phyloP scores from a whole-genome alignment of 1,140 invertebrate species.

The Medauroidea extradentata region DNA sequence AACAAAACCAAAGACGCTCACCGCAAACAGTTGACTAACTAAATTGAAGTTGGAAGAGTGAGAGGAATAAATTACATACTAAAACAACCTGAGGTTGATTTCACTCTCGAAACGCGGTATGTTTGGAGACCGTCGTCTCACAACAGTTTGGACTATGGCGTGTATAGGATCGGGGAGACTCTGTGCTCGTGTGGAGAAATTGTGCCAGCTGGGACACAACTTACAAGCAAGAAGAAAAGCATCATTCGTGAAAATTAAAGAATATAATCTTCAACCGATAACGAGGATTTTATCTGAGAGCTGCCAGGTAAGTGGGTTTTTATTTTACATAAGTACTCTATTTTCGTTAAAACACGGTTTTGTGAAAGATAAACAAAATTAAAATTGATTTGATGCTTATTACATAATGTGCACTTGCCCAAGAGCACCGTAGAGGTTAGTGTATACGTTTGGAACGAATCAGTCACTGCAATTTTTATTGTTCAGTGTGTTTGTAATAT shows the following conservation, averaged over 20 bases:
- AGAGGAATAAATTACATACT: no score
- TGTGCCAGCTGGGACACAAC: slow-evolving; percentile 67
- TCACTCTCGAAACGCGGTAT: slow-evolving; percentile 13
- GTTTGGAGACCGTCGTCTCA: slow-evolving; percentile 35
- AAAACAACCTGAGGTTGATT: neutral
- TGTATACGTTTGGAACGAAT: no score
- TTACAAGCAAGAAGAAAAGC: slow-evolving; percentile 53
- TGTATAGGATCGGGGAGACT: slow-evolving; percentile 71
- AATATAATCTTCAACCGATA: slow-evolving; percentile 47
- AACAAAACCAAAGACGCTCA: no score
- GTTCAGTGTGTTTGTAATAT: no score
- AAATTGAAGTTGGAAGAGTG: no score
- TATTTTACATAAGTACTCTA: no score
- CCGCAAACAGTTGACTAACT: no score
- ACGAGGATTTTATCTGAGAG: slow-evolving; percentile 48
- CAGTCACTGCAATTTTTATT: no score
- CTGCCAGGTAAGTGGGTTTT: slow-evolving; percentile 46
- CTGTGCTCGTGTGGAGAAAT: slow-evolving; percentile 66
- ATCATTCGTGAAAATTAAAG: slow-evolving; percentile 56
- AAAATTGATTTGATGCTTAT: no score
- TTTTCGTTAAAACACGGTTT: no score
- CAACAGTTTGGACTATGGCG: slow-evolving; percentile 68
- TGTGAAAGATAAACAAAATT: no score
- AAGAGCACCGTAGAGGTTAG: neutral
- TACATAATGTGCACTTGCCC: no score